phyloP scores from a whole-genome alignment of 2,113 vertebrate species.

The Bostrychus sinensis region DNA sequence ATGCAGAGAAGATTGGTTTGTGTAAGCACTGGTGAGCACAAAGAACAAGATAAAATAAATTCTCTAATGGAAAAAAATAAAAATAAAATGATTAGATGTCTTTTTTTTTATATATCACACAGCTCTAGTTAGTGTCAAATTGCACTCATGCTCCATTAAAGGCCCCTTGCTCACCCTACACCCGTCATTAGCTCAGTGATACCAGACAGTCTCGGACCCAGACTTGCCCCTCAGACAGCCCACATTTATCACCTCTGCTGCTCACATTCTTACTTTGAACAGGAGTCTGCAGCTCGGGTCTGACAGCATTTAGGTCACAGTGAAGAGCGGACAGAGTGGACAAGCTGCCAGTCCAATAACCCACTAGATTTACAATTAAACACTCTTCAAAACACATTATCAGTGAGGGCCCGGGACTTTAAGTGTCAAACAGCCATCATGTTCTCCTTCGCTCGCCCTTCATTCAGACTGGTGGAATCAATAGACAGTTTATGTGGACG shows the following conservation, averaged over 20 bases:
- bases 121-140: not conserved
- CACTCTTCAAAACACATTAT: slow-evolving; percentile 39
- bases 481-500: slow-evolving; percentile 10
- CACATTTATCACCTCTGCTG: slow-evolving; percentile 62
- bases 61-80: too few species aligned
- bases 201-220: slow-evolving; percentile 47
- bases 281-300: slow-evolving; percentile 19
- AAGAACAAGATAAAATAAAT: too few species aligned
- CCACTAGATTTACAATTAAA: slow-evolving; percentile 24
- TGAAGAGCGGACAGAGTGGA: slow-evolving; percentile 20
- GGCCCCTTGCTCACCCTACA: slow-evolving; percentile 15
- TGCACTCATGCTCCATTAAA: not conserved
- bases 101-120: too few species aligned
- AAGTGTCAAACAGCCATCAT: slow-evolving; percentile 18
- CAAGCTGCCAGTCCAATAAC: slow-evolving; percentile 30
- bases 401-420: not conserved
- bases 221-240: slow-evolving; percentile 41
- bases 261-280: slow-evolving; percentile 51
- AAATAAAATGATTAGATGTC: too few species aligned
- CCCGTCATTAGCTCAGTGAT: slow-evolving; percentile 5
- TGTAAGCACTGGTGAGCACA: too few species aligned
- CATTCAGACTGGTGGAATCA: slow-evolving; percentile 18
- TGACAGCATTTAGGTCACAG: slow-evolving; percentile 31
- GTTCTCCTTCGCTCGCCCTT: slow-evolving; percentile 2
- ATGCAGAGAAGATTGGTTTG: too few species aligned